Base-by-base conservation (phyloP, 2,888 invertebrate genomes). In the Sphaerophoria rueppellii region DNA sequence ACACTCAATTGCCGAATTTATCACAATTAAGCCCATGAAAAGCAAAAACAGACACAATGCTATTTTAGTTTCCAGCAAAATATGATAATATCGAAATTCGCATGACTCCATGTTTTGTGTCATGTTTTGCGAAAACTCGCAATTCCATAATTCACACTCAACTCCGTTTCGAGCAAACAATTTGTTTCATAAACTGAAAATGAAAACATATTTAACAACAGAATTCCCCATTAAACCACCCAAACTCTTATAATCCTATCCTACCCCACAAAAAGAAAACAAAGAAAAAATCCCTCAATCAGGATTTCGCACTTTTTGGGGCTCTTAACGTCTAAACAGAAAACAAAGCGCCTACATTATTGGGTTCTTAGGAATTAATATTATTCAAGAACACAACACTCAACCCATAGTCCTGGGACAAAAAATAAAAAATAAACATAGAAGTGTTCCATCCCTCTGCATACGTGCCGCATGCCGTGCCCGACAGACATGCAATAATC, bases 1-100 rank as follows among this genome's bases (percentile, higher is more conserved):
- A 72, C 80, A 83, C 83, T 80, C 75, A 80, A 80, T 83, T 80
- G 67, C 61, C 75, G 67, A 80, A 83, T 83, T 75, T 75, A 83
- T 80, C 80, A 83, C 80, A 83, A 80, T 80, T 76, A 83, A 72
- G 58, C 57, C 60, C 16, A 60, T 43, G 52, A 55, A 55, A 40
- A 55, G 24, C 52, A 67, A 67, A 16, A 65, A 80, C 75, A 63
- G 75, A 70, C 69, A 72, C 48, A 81, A 65, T 58, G 75, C 6
- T 40, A 40, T 40, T 9, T 67, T 74, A 69, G 73, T 69, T 48
- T 54, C 57, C 16, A 63, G 57, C 63, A 58, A 78, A 58, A 43
- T 43, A 43, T 69, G 32, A 55, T 63, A 55, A 34, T 12, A 43
- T 32, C 37, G 24, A 40, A 34, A 34, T 46, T 65, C 50, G 34